Base-by-base conservation (phyloP, 2,888 invertebrate species). In the Brachynemurus nebulosus region DNA sequence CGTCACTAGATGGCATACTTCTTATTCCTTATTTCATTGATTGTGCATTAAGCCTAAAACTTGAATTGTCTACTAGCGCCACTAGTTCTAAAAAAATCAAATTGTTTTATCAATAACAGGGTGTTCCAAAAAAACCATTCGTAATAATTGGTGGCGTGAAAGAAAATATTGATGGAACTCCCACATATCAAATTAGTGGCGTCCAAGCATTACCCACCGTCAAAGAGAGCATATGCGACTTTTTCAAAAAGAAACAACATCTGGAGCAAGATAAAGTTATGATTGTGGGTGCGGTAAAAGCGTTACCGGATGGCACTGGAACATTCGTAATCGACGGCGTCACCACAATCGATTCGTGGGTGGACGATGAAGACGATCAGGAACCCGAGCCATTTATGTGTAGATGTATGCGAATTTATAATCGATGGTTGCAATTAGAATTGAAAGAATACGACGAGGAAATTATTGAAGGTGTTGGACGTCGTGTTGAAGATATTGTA, bases 371-470 rank as follows among this genome's bases (percentile, higher is more conserved):
- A 42, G 33, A 19, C 2, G 17, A 27, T 34, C 34, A 34, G 2
- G 7, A 16, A 19, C 19, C 18, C 18, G 12, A 20, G 12, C 12
- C 18, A 17, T 19, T 19, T 18, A 18, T 37, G 9, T 37, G 37
- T 37, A 37, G 20, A 37, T 37, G 37, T 19, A 37, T 37, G 37
- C 5, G 20, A 37, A 18, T 37, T 9, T 37, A 37, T 19, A 18
- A 37, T 11, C 37, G 37, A 4, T 37, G 37, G 37, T 20, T 19
- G 12, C 20, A 37, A 37, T 19, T 37, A 19, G 37, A 37, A 37
- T 11, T 20, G 8, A 46, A 53, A 11, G 30, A 50, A 18, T 58
- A 54, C 47, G 36, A 55, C 25, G 34, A 50, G 33, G 51, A 57
- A 47, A 52, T 56, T 23, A 45, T 55, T 41, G 30, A 46, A 4